These are phyloP conservation scores for Echinometra lucunter DNA, from an alignment of 53 echinoderm and acorn worm species.

Conservation along the genomic window DNA sequence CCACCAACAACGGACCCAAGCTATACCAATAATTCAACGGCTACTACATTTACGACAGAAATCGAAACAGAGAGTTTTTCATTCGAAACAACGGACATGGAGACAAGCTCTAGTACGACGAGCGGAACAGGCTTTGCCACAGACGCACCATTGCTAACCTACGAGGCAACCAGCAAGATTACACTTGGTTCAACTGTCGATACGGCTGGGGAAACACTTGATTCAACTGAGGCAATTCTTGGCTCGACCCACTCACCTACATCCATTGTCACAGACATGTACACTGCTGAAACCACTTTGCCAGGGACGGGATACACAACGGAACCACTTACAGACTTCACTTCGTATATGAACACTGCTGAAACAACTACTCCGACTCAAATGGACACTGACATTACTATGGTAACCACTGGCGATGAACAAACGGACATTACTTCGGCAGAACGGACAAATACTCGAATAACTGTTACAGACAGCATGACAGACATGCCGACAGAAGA, in stretches of 20 bases:
- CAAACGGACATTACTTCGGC: background rate
- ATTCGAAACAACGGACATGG: background rate
- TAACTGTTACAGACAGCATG: background rate
- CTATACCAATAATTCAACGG: background rate
- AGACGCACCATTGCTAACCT: background rate
- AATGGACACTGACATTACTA: background rate
- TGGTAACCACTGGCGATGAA: background rate
- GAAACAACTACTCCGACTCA: background rate
- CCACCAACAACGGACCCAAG: background rate
- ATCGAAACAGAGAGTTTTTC: background rate
- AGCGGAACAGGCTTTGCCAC: background rate
- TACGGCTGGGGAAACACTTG: no score
- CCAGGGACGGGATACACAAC: background rate
- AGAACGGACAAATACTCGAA: background rate
- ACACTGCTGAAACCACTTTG: background rate
- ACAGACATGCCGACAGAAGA: background rate
- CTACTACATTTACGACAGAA: background rate
- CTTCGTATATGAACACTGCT: background rate
- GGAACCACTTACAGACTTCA: background rate
- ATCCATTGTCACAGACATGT: background rate
- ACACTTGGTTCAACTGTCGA: no score
- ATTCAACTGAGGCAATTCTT: background rate
- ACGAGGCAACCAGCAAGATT: no score
- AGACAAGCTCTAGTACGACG: background rate
- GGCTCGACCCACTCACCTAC: background rate